Evolutionary conservation across 2,888 invertebrate species (phyloP).

Genomic region (Lycaena phlaeas): DNA sequence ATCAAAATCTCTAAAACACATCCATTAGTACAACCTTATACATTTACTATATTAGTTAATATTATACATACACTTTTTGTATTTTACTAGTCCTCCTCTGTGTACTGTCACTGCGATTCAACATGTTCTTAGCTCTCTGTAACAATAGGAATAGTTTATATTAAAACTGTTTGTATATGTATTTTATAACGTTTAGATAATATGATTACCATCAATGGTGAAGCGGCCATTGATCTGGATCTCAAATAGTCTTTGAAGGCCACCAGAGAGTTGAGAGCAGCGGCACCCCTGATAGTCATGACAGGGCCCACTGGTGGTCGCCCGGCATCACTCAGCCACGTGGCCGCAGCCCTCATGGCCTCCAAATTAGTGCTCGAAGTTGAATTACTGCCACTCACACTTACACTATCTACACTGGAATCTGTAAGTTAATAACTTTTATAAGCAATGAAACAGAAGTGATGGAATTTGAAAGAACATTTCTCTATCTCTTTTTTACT

Average conservation of each 20-base stretch:
- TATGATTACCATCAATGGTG: conserved; percentile 78
- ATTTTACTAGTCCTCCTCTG: conserved; percentile 84
- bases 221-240: conserved; percentile 83
- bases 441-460: too few relatives aligned
- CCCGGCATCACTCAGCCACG: conserved; percentile 83
- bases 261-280: conserved; percentile 81
- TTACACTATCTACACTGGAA: conserved; percentile 61
- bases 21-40: too few relatives aligned
- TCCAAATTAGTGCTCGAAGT: conserved; percentile 46
- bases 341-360: conserved; percentile 84
- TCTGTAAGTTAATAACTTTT: too few relatives aligned
- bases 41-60: not conserved
- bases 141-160: conserved; percentile 22
- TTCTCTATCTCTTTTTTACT: too few relatives aligned
- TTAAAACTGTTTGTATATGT: not conserved
- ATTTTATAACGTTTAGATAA: too few relatives aligned
- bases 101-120: conserved; percentile 82
- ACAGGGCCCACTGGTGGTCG: conserved; percentile 41
- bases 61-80: conserved; percentile 80
- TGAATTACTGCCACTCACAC: conserved; percentile 42
- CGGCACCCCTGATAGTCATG: conserved; percentile 77
- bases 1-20: too few relatives aligned
- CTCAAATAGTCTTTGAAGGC: conserved; percentile 86
- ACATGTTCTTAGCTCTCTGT: conserved; percentile 80
- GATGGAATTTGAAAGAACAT: too few relatives aligned